Conservation (phyloP, 2,888 invertebrate genomes). For the Leptopterna dolabrata region DNA sequence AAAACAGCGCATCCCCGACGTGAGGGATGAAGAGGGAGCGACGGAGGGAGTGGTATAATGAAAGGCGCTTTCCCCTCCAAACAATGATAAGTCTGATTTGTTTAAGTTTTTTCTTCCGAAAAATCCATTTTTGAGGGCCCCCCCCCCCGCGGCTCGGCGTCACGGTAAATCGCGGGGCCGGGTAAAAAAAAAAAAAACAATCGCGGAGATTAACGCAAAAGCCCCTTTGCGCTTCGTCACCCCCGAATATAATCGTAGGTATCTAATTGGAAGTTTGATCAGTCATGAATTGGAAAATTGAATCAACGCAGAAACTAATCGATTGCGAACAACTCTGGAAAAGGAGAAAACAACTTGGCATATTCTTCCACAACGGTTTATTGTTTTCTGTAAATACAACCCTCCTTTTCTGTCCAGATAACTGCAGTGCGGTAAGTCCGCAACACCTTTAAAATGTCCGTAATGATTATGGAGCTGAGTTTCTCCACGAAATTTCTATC, state of each 20-base stretch:
- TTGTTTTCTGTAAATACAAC: no score
- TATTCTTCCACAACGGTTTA: no score
- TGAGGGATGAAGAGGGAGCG: neutral
- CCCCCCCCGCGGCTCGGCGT: neutral
- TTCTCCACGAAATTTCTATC: no score
- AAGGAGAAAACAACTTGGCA: no score
- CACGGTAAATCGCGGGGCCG: neutral
- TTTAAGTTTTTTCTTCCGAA: slow-evolving; percentile 44
- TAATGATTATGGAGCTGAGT: no score
- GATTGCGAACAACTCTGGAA: no score
- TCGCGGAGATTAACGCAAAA: slow-evolving; percentile 25
- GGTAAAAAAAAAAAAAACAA: neutral
- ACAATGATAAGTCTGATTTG: slow-evolving; percentile 45
- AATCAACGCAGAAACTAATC: no score
- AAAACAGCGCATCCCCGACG: neutral
- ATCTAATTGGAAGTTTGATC: slow-evolving; percentile 33
- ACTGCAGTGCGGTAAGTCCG: no score
- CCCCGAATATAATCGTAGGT: slow-evolving; percentile 20
- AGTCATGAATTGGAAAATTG: neutral
- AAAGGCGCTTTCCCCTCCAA: slow-evolving; percentile 22
- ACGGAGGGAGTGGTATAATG: slow-evolving; percentile 4
- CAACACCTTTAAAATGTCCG: no score
- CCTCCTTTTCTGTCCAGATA: no score
- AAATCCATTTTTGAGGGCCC: slow-evolving; percentile 15
- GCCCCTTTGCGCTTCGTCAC: slow-evolving; percentile 4